These are phyloP conservation scores for Thysanoteuthis rhombus DNA, from an alignment of 2,888 invertebrate species.

Conservation along the genomic window DNA sequence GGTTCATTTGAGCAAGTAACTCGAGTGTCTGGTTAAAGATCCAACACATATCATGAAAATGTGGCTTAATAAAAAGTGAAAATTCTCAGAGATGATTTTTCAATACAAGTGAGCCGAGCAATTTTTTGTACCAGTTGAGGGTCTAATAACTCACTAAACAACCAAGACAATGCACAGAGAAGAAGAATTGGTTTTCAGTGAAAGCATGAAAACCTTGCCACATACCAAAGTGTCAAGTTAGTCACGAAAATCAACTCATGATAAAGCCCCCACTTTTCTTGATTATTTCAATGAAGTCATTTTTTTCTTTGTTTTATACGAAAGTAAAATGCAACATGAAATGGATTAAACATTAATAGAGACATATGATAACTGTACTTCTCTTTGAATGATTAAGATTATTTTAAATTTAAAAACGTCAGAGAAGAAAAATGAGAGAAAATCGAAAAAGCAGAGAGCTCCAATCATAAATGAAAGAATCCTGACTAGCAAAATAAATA, in stretches of 20 bases:
- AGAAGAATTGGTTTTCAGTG: neutral
- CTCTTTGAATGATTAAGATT: neutral
- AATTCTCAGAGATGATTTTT: neutral
- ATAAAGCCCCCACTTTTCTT: neutral
- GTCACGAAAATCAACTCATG: neutral
- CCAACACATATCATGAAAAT: neutral
- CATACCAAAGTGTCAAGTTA: neutral
- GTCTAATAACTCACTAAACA: neutral
- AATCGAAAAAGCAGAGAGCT: neutral
- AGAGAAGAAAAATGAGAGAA: neutral
- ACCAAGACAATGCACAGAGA: neutral
- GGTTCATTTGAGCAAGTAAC: neutral
- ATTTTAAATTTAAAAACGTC: neutral
- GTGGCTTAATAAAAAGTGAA: neutral
- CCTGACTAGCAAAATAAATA: neutral
- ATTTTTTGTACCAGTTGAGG: neutral
- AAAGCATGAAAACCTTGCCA: neutral
- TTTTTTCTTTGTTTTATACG: neutral
- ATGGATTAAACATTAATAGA: neutral
- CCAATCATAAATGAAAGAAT: neutral
- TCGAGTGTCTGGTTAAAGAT: neutral
- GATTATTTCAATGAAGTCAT: neutral
- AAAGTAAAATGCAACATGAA: neutral
- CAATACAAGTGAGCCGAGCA: neutral
- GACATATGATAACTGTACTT: neutral